These are phyloP conservation scores for Chrysina gloriosa DNA, from an alignment of 2,888 invertebrate genomes.

Conservation along the genomic window DNA sequence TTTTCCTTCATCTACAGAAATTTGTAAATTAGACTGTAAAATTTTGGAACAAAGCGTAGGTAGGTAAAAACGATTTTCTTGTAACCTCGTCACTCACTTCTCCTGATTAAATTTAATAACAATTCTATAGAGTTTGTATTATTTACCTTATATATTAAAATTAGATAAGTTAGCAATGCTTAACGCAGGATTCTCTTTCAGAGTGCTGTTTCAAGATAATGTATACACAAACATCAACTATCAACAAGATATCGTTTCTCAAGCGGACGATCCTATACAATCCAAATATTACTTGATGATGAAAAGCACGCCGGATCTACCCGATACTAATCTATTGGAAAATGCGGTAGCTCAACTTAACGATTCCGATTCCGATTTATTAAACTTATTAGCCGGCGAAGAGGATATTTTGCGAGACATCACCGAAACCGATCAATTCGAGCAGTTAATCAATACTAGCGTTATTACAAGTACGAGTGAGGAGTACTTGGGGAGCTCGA, in stretches of 20 bases:
- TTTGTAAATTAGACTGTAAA: too few species aligned
- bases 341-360: conserved; percentile 58
- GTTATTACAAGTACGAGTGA: neutral
- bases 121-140: too few species aligned
- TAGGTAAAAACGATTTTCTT: too few species aligned
- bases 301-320: conserved; percentile 47
- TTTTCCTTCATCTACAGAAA: too few species aligned
- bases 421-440: conserved; percentile 60
- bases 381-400: conserved; percentile 60
- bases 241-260: conserved; percentile 46
- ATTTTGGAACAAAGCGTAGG: too few species aligned
- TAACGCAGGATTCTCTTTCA: too few species aligned
- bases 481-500: too few species aligned
- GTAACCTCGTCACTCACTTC: too few species aligned
- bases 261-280: conserved; percentile 36
- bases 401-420: conserved; percentile 61
- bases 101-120: too few species aligned
- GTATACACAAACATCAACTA: conserved; percentile 54
- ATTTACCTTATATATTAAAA: too few species aligned
- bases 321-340: conserved; percentile 54
- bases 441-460: conserved; percentile 55
- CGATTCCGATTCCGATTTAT: conserved; percentile 59
- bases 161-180: too few species aligned
- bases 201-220: conserved; percentile 52
- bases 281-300: conserved; percentile 56